A percentile compares a stretch with the other conserved stretches of the same genome.
These are phyloP conservation scores for Phaethornis superciliosus DNA, from an alignment of 2,113 vertebrate genomes.

Conservation along the genomic window DNA sequence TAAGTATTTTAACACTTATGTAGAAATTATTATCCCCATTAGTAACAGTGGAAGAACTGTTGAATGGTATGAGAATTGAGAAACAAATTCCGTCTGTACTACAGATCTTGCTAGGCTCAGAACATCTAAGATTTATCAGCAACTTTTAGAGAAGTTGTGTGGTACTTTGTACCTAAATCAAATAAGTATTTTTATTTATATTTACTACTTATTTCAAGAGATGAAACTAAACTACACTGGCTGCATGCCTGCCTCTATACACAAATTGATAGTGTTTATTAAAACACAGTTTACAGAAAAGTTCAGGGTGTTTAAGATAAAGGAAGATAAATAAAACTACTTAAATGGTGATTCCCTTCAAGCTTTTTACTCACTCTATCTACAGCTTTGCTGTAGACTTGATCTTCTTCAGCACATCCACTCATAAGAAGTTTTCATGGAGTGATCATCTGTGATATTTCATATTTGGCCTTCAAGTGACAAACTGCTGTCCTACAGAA, in stretches of 20 bases:
- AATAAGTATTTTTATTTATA: not conserved
- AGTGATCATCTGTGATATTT: not conserved
- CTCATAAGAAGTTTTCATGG: not conserved
- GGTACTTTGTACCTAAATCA: not conserved
- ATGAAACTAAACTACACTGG: not conserved
- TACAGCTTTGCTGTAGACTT: not conserved
- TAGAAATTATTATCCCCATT: slow-evolving; percentile 34
- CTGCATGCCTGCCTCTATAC: not conserved
- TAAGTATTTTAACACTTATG: not conserved
- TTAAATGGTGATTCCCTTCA: not conserved
- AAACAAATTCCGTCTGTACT: not conserved
- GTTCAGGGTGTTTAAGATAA: not conserved
- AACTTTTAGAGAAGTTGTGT: not conserved
- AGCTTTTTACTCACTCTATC: not conserved
- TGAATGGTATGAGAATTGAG: not conserved
- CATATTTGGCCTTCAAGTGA: not conserved
- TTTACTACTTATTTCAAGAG: not conserved
- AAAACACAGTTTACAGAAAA: not conserved
- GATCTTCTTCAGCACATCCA: not conserved
- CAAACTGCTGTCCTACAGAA: not conserved
- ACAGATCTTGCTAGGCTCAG: not conserved
- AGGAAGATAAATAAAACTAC: not conserved
- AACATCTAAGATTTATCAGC: not conserved
- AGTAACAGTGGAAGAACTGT: slow-evolving; percentile 3
- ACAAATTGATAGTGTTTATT: not conserved